Percentiles rank a stretch among this genome's conserved stretches.
Evolutionary conservation across 2,113 vertebrate species (phyloP).

Genomic region (Pholis gunnellus): DNA sequence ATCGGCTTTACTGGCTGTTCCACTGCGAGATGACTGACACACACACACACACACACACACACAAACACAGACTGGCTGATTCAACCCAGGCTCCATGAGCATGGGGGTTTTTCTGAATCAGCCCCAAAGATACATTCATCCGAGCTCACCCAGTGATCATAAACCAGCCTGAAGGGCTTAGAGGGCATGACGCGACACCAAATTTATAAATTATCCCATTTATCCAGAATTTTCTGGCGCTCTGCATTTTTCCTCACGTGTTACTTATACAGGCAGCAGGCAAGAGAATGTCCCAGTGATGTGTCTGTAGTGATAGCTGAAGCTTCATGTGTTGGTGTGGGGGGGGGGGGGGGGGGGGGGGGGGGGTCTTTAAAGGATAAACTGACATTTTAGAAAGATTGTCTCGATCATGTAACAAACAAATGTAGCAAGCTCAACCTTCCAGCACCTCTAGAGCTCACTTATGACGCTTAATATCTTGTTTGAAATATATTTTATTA

Average conservation of each 20-base stretch:
- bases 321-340: constrained; percentile 17
- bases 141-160: constrained; percentile 62
- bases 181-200: constrained; percentile 60
- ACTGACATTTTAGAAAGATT: constrained; percentile 23
- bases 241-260: constrained; percentile 60
- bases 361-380: constrained; percentile 7
- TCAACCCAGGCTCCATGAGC: constrained; percentile 63
- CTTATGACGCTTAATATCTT: neutral
- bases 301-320: constrained; percentile 38
- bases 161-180: constrained; percentile 69
- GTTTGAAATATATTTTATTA: neutral
- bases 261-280: constrained; percentile 50
- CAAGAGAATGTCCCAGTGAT: constrained; percentile 39
- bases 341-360: neutral
- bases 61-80: constrained; percentile 69
- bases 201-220: constrained; percentile 73
- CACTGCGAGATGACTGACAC: constrained; percentile 72
- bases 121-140: constrained; percentile 74
- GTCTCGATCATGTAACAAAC: neutral
- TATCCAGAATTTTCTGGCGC: constrained; percentile 58
- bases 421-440: neutral
- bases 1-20: constrained; percentile 75
- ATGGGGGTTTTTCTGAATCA: constrained; percentile 60
- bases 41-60: constrained; percentile 43
- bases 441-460: neutral